Conservation (phyloP, 1,140 invertebrate genomes). For the Apis cerana region DNA sequence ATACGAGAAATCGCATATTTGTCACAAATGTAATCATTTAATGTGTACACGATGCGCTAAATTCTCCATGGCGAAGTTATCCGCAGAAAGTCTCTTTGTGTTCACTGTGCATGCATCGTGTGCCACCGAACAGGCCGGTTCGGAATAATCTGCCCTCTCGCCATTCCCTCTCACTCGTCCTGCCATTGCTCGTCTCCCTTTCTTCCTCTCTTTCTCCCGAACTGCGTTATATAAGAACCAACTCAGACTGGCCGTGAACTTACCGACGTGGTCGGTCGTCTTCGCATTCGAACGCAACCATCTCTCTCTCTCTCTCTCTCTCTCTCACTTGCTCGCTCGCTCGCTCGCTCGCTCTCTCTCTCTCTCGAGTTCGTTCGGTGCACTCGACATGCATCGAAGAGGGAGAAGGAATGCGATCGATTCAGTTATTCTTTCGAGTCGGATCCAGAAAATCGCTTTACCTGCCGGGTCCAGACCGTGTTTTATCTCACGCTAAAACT, state of each 20-base stretch:
- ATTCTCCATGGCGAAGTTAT: neutral
- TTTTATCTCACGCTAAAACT: neutral
- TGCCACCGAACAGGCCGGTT: constrained; percentile 49
- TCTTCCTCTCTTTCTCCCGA: constrained; percentile 21
- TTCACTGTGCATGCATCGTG: constrained; percentile 63
- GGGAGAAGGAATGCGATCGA: constrained; percentile 57
- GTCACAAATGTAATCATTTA: neutral
- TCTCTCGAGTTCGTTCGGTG: constrained; percentile 56
- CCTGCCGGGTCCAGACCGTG: constrained; percentile 21
- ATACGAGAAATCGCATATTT: neutral
- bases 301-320: constrained; percentile 52
- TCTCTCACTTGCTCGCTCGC: constrained; percentile 44
- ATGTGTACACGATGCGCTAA: neutral
- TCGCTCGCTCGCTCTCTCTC: constrained; percentile 57
- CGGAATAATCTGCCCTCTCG: constrained; percentile 30
- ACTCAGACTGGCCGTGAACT: constrained; percentile 80
- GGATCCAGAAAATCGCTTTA: constrained; percentile 38
- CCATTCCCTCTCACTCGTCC: neutral
- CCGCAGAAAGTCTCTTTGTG: constrained; percentile 21
- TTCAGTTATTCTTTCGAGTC: constrained; percentile 40
- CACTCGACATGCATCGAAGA: constrained; percentile 61
- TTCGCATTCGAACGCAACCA: constrained; percentile 62
- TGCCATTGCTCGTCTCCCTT: neutral
- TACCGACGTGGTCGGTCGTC: constrained; percentile 70
- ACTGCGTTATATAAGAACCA: constrained; percentile 75